Evolutionary conservation across 1,140 invertebrate genomes (phyloP).

Genomic region (Zaprionus ghesquierei): DNA sequence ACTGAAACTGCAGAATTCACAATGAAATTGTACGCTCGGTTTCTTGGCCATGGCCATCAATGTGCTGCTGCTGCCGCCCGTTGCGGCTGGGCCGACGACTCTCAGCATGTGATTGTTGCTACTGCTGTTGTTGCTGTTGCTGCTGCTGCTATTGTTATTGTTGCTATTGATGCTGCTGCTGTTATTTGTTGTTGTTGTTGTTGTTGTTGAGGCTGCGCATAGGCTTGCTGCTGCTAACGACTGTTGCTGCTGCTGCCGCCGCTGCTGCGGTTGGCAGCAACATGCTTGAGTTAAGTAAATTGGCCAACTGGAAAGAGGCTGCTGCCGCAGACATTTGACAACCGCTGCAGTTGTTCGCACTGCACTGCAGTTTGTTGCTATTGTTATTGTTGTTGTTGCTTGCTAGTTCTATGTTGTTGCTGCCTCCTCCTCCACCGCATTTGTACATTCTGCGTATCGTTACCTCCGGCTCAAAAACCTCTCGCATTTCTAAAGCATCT

Average conservation of each 20-base stretch:
- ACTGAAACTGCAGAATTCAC: constrained; percentile 76
- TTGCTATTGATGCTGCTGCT: constrained; percentile 29
- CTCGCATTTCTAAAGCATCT: constrained; percentile 35
- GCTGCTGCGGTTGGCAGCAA: constrained; percentile 40
- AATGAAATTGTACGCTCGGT: constrained; percentile 69
- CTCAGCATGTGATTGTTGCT: constrained; percentile 9
- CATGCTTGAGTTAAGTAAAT: constrained; percentile 58
- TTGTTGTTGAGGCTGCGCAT: constrained; percentile 29
- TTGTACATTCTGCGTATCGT: constrained; percentile 79
- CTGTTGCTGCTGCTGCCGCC: constrained; percentile 13
- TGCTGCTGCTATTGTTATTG: constrained; percentile 3
- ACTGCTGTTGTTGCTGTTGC: constrained; percentile 6
- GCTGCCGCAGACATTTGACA: constrained; percentile 77
- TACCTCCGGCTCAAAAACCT: constrained; percentile 72
- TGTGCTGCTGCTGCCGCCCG: background rate
- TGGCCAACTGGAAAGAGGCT: constrained; percentile 77
- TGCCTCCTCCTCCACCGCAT: constrained; percentile 50
- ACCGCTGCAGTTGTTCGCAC: constrained; percentile 60
- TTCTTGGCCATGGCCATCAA: constrained; percentile 48
- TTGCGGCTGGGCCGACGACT: background rate
- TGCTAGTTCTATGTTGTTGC: constrained; percentile 24
- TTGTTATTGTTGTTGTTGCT: constrained; percentile 30
- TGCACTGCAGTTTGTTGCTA: constrained; percentile 49
- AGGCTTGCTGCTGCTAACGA: constrained; percentile 25
- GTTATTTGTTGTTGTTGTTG: constrained; percentile 11